Conservation (phyloP, 2,888 invertebrate species). For the Autographa gamma region DNA sequence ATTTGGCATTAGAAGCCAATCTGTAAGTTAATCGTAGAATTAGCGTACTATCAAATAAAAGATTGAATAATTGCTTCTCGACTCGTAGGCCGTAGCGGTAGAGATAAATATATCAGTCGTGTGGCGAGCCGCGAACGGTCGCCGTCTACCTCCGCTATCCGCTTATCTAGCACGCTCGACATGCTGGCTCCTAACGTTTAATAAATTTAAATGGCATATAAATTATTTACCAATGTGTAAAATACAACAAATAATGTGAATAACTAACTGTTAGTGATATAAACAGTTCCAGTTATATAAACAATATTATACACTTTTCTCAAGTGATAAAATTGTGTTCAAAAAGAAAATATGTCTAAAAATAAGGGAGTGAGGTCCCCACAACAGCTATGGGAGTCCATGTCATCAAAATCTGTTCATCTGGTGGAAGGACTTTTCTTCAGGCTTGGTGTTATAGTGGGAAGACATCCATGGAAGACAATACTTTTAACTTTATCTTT, state of each 20-base stretch:
- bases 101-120: constrained; percentile 49
- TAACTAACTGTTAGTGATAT: constrained; percentile 7
- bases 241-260: constrained; percentile 17
- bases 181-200: constrained; percentile 9
- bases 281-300: constrained; percentile 10
- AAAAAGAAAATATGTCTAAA: constrained; percentile 67
- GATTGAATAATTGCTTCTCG: constrained; percentile 47
- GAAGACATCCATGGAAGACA: constrained; percentile 89
- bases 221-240: neutral
- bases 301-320: constrained; percentile 20
- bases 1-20: constrained; percentile 17
- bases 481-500: constrained; percentile 88
- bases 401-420: constrained; percentile 80
- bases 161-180: constrained; percentile 8
- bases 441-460: constrained; percentile 90
- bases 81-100: constrained; percentile 22
- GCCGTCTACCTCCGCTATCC: constrained; percentile 16
- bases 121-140: constrained; percentile 44
- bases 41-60: constrained; percentile 43
- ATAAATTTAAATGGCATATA: constrained; percentile 9
- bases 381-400: constrained; percentile 81
- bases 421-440: constrained; percentile 83
- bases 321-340: constrained; percentile 6
- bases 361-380: constrained; percentile 73
- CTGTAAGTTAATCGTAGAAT: constrained; percentile 15